Base-by-base conservation (phyloP, 2,888 invertebrate genomes). In the Andrena hattorfiana region DNA sequence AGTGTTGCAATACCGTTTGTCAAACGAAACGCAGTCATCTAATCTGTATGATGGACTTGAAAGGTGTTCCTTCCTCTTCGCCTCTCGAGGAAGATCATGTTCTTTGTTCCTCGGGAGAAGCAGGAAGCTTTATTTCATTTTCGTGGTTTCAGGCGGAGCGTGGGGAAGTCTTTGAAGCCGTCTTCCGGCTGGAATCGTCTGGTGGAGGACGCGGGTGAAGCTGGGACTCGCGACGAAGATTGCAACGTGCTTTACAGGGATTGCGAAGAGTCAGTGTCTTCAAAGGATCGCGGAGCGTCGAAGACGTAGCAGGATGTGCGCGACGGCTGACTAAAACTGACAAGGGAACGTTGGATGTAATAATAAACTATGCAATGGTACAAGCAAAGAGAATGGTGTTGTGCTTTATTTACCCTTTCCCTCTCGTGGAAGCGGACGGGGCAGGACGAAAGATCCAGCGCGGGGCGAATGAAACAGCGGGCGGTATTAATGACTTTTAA, bases 161-260 rank as follows among this genome's bases (percentile, higher is more conserved):
- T 93, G 30, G 88, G 89, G 59, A 90, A 82, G 74, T 91, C 92
- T 2, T 48, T 93, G 77, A 84, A 85, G 64, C 83, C 84, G 10
- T 86, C 90, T 32, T 87, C 92, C 28, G 93, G 91, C 0, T 94
- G 94, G 94, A 89, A 89, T 84, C 91, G 92, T 32, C 89, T 93
- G 10, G 89, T 94, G 5, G 91, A 90, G 59, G 94, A 94, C 66
- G 93, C 94, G 2, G 93, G 91, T 0, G 86, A 89, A 42, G 92
- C 93, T 32, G 94, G 94, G 30, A 76, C 92, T 32, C 91, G 91
- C 1, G 92, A 90, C 1, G 93, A 93, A 64, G 90, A 94, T 70
- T 94, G 94, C 75, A 76, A 91, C 48, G 90, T 93, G 32, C 87
- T 93, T 66, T 94, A 94, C 78, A 90, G 93, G 74, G 92, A 91